Evolutionary conservation across 1,140 invertebrate genomes (phyloP).

Genomic region (Leptinotarsa texana): DNA sequence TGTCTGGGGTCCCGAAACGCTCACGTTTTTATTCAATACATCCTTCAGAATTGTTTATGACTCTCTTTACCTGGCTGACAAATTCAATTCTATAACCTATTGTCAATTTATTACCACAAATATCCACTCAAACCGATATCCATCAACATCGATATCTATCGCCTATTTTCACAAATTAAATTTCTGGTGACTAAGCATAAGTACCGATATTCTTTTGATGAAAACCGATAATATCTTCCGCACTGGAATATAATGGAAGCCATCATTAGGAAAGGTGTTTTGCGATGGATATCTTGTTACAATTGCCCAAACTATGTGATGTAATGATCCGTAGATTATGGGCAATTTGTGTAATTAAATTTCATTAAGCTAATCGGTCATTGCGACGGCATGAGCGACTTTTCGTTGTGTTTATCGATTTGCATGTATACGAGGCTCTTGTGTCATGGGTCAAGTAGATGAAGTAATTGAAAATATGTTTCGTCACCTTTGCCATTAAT

Average conservation of each 20-base stretch:
- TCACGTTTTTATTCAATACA: no score
- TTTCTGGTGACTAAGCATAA: neutral
- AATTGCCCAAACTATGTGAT: slow-evolving; percentile 28
- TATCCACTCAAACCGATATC: no score
- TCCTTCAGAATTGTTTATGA: no score
- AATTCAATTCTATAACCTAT: no score
- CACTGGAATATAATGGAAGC: neutral
- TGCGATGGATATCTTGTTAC: slow-evolving; percentile 37
- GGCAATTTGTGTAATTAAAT: slow-evolving; percentile 35
- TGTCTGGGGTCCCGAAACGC: no score
- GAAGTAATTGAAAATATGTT: slow-evolving; percentile 1
- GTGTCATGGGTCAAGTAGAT: neutral
- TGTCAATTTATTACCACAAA: no score
- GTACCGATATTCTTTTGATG: slow-evolving; percentile 1
- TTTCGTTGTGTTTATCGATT: slow-evolving; percentile 3
- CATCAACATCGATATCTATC: no score
- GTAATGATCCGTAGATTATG: slow-evolving; percentile 24
- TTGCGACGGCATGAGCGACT: neutral
- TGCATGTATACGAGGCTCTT: neutral
- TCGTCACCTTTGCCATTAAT: neutral
- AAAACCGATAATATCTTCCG: neutral
- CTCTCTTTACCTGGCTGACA: no score
- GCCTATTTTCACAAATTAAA: neutral
- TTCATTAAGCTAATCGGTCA: slow-evolving; percentile 9
- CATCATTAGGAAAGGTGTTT: slow-evolving; percentile 32